Evolutionary conservation across 2,797 vertebrate species (phyloP), one percentile per base, ranked within the genome.

Genomic region (Pangasius djambal): DNA sequence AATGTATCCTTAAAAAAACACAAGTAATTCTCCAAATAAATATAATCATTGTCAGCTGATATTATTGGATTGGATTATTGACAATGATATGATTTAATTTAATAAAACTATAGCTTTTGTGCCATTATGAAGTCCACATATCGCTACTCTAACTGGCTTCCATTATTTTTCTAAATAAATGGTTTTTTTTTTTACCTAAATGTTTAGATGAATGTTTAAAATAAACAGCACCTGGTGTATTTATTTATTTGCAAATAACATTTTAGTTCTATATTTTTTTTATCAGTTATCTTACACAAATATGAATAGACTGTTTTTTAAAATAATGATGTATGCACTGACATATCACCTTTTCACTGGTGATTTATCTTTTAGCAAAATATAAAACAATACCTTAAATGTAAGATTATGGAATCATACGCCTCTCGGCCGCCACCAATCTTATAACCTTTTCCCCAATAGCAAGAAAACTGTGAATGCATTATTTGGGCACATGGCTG

Each of bases 1-100:
- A 89, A 83, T 34, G 31, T 70, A 40, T 79, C 70, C 70, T 67
- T 69, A 72, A 8, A 81, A 61, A 69, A 87, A 87, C 2, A 50
- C 6, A 31, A 18, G n/a, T 10, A 22, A 79, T n/a, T 85, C 25
- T 55, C 20, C 86, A 57, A 79, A 84, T 59, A 74, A 87, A 78
- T 85, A 81, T 57, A 82, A 79, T 87, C n/a, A 34, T 65, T 88
- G 75, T 87, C n/a, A 57, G 31, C 16, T 78, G 83, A 25, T 69
- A 86, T 87, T 77, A 48, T 85, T 82, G 82, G 20, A 37, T 31
- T 44, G 40, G 7, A 78, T 78, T 59, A 10, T 13, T 40, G 31
- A 34, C 13, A 57, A 34, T 31, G 3, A 79, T 79, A 25, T 79
- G 50, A 48, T 85, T 74, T 88, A 52, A 74, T 85, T 77, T 78